A percentile compares a stretch with the other conserved stretches of the same genome.
Conservation (phyloP, 1,140 invertebrate genomes). For the Philotrypesis tridentata region DNA sequence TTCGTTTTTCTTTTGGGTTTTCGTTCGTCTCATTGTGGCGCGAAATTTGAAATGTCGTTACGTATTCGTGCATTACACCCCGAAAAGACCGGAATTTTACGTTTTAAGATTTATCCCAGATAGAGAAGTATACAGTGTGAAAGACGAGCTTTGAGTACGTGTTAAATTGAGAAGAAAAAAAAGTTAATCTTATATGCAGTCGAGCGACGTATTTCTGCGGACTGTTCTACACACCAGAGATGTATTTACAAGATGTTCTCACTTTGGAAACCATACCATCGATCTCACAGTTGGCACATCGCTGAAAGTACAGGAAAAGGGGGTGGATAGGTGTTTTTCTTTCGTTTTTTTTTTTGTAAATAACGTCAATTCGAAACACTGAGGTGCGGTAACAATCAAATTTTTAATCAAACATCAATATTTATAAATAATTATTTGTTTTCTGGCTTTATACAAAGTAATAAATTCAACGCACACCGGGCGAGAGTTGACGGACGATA, state of each 20-base stretch:
- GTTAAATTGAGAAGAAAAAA: background rate
- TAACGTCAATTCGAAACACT: constrained; percentile 50
- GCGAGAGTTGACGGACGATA: constrained; percentile 41
- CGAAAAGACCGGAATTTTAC: too few relatives aligned
- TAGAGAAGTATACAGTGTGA: too few relatives aligned
- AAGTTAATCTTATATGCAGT: background rate
- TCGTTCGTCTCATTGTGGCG: too few relatives aligned
- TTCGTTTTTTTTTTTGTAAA: too few relatives aligned
- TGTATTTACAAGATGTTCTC: background rate
- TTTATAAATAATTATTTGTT: constrained; percentile 67
- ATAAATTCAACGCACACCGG: constrained; percentile 53
- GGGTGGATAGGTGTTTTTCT: constrained; percentile 14
- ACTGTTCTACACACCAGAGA: too few relatives aligned
- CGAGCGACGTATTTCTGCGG: too few relatives aligned
- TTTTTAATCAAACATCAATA: constrained; percentile 68
- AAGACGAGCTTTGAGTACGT: too few relatives aligned
- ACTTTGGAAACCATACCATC: background rate
- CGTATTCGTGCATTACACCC: too few relatives aligned
- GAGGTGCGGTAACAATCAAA: constrained; percentile 67
- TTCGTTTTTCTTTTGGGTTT: too few relatives aligned
- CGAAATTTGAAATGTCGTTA: too few relatives aligned
- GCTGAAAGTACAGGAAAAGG: background rate
- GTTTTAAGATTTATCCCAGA: too few relatives aligned
- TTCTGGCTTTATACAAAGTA: constrained; percentile 66
- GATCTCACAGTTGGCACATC: background rate